Evolutionary conservation across 2,797 vertebrate genomes (phyloP).

Genomic region (Botia almorhae): DNA sequence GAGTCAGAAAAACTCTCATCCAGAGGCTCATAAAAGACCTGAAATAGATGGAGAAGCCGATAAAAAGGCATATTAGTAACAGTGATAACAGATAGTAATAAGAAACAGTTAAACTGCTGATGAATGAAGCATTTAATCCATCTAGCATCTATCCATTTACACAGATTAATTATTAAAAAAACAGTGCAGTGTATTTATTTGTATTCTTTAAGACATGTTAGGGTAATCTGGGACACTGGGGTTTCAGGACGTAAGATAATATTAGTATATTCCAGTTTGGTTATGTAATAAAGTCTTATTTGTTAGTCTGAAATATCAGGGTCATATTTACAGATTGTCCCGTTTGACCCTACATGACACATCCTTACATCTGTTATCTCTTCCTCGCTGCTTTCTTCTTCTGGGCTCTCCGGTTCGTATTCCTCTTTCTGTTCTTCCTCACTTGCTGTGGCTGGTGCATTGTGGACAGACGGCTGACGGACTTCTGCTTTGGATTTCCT

Average conservation of each 20-base stretch:
- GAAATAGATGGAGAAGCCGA: neutral
- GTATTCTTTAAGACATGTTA: no score
- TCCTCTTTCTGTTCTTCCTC: conserved; percentile 58
- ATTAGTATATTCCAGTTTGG: neutral
- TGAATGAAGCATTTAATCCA: no score
- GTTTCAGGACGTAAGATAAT: no score
- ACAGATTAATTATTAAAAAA: neutral
- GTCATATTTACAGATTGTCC: neutral
- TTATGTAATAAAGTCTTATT: neutral
- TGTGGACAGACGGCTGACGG: conserved; percentile 68
- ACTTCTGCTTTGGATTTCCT: conserved; percentile 75
- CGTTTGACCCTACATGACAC: neutral
- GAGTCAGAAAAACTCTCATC: neutral
- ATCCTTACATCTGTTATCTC: conserved; percentile 60
- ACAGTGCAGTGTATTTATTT: no score
- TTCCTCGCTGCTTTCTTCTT: conserved; percentile 58
- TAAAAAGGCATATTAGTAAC: no score
- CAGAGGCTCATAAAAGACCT: conserved; percentile 72
- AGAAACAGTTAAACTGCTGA: no score
- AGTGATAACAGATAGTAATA: no score
- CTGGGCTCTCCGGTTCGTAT: conserved; percentile 38
- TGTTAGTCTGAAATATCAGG: neutral
- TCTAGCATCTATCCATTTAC: no score
- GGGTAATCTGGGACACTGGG: no score
- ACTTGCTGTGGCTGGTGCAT: conserved; percentile 55